phyloP scores from a whole-genome alignment of 2,113 vertebrate genomes.

The Globicephala melas region DNA sequence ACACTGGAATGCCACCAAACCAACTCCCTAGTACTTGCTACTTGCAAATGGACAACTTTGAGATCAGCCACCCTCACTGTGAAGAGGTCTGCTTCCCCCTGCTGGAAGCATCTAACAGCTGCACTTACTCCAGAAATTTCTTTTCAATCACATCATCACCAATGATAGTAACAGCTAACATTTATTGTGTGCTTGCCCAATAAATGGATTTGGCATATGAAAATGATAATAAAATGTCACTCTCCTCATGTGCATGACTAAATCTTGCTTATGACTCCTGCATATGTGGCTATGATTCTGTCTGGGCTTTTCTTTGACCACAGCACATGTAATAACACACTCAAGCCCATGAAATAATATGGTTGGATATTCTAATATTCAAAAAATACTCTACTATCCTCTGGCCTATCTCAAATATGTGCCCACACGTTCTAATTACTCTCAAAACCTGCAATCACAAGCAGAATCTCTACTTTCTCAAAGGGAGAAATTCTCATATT shows the following conservation, averaged over 20 bases:
- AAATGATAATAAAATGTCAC: not conserved
- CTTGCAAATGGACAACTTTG: not conserved
- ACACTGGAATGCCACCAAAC: not conserved
- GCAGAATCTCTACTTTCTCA: not conserved
- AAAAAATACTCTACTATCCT: not conserved
- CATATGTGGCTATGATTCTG: not conserved
- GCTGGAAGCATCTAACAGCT: constrained; percentile 38
- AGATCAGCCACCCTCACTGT: not conserved
- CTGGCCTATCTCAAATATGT: not conserved
- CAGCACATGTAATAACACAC: accelerated
- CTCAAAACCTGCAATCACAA: not conserved
- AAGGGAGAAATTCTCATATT: not conserved
- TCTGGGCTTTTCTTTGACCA: not conserved
- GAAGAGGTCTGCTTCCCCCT: constrained; percentile 66
- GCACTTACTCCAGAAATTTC: not conserved
- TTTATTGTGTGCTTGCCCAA: not conserved
- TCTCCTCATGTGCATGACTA: not conserved
- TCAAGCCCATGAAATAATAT: not conserved
- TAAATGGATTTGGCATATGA: not conserved
- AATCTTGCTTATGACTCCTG: not conserved
- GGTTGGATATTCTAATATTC: not conserved
- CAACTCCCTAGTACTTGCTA: not conserved
- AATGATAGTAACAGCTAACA: not conserved
- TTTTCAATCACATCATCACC: not conserved
- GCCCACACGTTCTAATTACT: not conserved